Conservation (phyloP, 2,888 invertebrate genomes). For the Apodemia mormo region DNA sequence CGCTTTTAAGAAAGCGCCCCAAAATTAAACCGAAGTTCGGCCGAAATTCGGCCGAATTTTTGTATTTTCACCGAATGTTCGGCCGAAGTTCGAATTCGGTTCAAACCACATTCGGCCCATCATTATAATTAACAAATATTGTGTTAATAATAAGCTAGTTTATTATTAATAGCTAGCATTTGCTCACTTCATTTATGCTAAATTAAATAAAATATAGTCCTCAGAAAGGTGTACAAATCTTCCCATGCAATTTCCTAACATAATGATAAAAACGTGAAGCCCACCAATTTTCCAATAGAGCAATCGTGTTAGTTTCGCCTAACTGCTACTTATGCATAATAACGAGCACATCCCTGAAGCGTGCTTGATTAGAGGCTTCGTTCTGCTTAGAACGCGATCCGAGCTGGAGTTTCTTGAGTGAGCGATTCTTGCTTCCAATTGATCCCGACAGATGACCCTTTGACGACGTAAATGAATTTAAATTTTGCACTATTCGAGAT, state of each 20-base stretch:
- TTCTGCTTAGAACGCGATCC: constrained; percentile 35
- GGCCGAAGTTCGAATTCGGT: no score
- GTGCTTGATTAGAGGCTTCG: constrained; percentile 42
- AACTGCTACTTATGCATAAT: constrained; percentile 36
- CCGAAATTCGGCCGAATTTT: no score
- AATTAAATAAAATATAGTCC: no score
- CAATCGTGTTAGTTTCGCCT: constrained; percentile 43
- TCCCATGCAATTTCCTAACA: not conserved
- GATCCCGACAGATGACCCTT: constrained; percentile 11
- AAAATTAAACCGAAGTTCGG: no score
- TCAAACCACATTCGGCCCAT: no score
- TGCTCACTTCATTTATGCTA: no score
- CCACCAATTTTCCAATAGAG: constrained; percentile 37
- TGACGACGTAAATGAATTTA: not conserved
- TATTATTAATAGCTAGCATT: no score
- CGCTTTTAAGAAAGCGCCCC: no score
- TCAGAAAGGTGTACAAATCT: no score
- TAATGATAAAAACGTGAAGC: constrained; percentile 1
- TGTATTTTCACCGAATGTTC: no score
- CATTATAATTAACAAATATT: no score
- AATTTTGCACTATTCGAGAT: not conserved
- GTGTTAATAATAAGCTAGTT: no score
- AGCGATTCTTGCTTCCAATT: constrained; percentile 16
- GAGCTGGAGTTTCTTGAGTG: constrained; percentile 32
- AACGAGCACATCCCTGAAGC: constrained; percentile 41